phyloP scores from a whole-genome alignment of 2,113 vertebrate species.

The western clawed frog (Xenopus tropicalis) region DNA sequence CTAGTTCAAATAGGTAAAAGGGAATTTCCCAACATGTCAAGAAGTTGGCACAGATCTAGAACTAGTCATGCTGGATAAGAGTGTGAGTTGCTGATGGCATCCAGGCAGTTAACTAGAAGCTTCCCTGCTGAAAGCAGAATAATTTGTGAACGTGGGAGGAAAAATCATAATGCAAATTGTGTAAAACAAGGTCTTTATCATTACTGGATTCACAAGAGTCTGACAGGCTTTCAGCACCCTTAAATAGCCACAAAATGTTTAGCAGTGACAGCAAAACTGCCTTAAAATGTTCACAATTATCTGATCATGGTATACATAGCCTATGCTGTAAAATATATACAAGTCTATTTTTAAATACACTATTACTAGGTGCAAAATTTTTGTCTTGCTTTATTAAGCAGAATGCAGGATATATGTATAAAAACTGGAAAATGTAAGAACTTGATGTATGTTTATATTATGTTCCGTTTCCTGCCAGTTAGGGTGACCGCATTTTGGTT shows the following conservation, averaged over 20 bases:
- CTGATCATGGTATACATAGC: not conserved
- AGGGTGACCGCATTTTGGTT: too few relatives aligned
- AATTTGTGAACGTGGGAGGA: constrained; percentile 12
- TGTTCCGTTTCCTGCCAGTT: too few relatives aligned
- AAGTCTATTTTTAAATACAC: not conserved
- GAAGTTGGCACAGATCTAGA: too few relatives aligned
- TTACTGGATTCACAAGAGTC: not conserved
- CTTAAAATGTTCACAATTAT: not conserved
- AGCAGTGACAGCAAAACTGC: not conserved
- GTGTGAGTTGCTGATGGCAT: not conserved
- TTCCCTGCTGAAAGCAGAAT: constrained; percentile 8
- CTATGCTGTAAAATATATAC: not conserved
- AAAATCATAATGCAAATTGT: constrained; percentile 5
- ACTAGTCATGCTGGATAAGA: too few relatives aligned
- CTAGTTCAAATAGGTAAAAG: too few relatives aligned
- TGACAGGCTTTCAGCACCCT: constrained; percentile 8
- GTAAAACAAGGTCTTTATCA: constrained; percentile 2
- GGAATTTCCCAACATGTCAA: too few relatives aligned
- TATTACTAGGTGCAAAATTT: too few relatives aligned
- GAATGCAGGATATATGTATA: too few relatives aligned
- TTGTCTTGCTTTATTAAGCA: too few relatives aligned
- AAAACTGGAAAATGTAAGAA: too few relatives aligned
- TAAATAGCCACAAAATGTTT: not conserved
- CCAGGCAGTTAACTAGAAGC: constrained; percentile 1
- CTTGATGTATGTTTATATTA: too few relatives aligned